Conservation (phyloP, 2,113 vertebrate genomes). For the Oreochromis spilurus region DNA sequence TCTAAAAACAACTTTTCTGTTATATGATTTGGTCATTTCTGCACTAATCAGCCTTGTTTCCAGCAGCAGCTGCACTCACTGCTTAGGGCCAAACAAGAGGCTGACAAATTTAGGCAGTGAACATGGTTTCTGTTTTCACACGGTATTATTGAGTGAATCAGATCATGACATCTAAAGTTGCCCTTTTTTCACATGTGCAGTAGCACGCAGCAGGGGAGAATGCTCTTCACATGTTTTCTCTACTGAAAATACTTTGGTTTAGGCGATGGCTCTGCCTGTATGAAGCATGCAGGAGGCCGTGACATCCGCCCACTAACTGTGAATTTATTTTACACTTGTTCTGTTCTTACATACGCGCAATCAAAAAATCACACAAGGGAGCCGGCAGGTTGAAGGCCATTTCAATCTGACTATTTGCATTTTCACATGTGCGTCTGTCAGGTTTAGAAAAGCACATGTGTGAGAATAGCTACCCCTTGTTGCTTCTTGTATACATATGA, state of each 20-base stretch:
- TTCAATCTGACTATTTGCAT: not conserved
- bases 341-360: not conserved
- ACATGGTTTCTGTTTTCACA: not conserved
- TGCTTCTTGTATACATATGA: not conserved
- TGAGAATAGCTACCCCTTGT: not conserved
- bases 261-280: not conserved
- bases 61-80: not conserved
- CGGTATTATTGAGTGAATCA: not conserved
- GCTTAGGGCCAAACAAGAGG: not conserved
- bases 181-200: not conserved
- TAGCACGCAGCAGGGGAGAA: not conserved
- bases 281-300: not conserved
- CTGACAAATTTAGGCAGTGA: not conserved
- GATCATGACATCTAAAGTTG: not conserved
- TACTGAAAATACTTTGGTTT: not conserved
- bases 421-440: not conserved
- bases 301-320: not conserved
- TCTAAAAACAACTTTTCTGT: not conserved
- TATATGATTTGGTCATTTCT: not conserved
- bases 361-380: not conserved
- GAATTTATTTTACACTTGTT: not conserved
- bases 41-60: not conserved
- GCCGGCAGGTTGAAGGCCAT: not conserved
- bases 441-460: not conserved
- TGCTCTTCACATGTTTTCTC: not conserved